phyloP scores from a whole-genome alignment of 1,140 invertebrate genomes.

The Scaptomyza hsui region DNA sequence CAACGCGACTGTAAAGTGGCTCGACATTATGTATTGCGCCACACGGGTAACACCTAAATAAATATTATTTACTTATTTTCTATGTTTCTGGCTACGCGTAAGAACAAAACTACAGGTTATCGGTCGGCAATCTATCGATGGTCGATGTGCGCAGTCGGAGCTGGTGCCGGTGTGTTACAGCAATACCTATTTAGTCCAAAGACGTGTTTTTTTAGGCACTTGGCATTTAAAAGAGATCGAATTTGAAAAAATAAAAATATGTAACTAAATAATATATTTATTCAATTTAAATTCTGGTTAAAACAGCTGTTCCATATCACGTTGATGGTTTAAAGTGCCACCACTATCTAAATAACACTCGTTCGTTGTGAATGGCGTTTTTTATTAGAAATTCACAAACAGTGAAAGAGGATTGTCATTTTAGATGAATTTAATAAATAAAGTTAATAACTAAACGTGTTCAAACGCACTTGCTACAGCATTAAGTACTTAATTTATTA shows the following conservation, averaged over 20 bases:
- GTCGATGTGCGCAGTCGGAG: constrained; percentile 7
- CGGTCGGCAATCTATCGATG: constrained; percentile 31
- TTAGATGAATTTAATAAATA: too few species aligned
- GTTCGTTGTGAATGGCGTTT: constrained; percentile 18
- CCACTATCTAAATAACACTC: neutral
- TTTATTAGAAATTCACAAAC: neutral
- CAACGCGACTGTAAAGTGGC: constrained; percentile 45
- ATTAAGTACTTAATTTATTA: neutral
- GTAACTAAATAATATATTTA: too few species aligned
- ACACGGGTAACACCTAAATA: constrained; percentile 29
- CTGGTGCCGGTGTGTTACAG: constrained; percentile 3
- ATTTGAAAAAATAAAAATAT: too few species aligned
- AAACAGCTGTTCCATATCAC: constrained; percentile 7
- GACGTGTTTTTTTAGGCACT: too few species aligned
- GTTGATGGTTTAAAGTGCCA: neutral
- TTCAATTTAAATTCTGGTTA: too few species aligned
- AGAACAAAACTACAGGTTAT: constrained; percentile 40
- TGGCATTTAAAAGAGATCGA: too few species aligned
- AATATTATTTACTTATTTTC: constrained; percentile 42
- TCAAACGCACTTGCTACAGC: too few species aligned
- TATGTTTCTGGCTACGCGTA: constrained; percentile 35
- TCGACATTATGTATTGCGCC: constrained; percentile 30
- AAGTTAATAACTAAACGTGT: too few species aligned
- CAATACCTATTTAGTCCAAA: neutral
- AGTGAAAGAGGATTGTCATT: too few species aligned